Evolutionary conservation across 2,888 invertebrate species (phyloP), one percentile per base, ranked within the genome.

Genomic region (Pterostichus niger): DNA sequence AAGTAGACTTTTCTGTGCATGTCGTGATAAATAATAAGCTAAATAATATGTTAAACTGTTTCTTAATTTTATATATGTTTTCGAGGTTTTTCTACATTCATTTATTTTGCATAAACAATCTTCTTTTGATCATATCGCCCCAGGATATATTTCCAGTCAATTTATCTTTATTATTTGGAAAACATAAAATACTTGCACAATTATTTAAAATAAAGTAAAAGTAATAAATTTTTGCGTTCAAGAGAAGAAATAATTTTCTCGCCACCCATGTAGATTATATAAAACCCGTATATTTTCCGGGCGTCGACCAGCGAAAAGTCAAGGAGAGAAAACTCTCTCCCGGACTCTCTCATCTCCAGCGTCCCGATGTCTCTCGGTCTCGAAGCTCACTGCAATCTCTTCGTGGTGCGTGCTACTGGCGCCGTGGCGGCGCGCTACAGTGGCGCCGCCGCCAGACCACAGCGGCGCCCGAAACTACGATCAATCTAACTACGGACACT

Each of bases 381-480:
- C 68, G n/a, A 68, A 11, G 31, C 33, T 15, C 83, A 84, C 85
- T 86, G 86, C 80, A 85, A 85, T 85, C 86, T 86, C 84, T 84
- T 85, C 84, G 84, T 86, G 86, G 85, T 84, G 84, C 86, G 35
- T 11, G 40, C 46, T 88, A 88, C 86, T 88, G 88, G 86, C 89
- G 89, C 88, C 89, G 86, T 84, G 87, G 24, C 76, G 86, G 86
- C 83, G 85, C 84, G 85, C 85, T 87, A 87, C 87, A 86, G 85
- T 86, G 88, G 88, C 87, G 88, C 87, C 88, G 86, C 85, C 82
- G 85, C 85, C 86, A 86, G 86, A 87, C 86, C 86, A 85, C 85
- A 85, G 86, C 87, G 87, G 86, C 87, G 87, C 87, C 87, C 86
- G 83, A 85, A 86, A 87, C 86, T 86, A 86, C 87, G 87, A 88